Conservation (phyloP, 2,888 invertebrate species). For the Nomada hirtipes region DNA sequence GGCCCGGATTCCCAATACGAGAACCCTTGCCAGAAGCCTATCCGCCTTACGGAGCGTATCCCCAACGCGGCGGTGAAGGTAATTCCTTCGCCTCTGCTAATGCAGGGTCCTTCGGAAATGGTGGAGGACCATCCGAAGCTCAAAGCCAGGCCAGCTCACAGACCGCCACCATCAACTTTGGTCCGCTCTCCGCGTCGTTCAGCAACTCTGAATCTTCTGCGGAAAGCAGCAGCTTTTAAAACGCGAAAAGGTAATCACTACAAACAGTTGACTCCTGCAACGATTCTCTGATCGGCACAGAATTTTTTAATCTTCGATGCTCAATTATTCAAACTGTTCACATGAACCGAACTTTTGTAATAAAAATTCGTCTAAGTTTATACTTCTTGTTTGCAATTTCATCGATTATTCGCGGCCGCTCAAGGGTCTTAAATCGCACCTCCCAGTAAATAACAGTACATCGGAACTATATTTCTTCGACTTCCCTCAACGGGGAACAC, state of each 20-base stretch:
- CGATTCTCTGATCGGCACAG: too few species aligned
- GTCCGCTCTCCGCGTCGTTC: constrained; percentile 77
- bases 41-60: not conserved
- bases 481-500: not conserved
- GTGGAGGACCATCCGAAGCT: not conserved
- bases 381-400: too few species aligned
- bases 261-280: too few species aligned
- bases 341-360: too few species aligned
- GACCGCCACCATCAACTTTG: constrained; percentile 76
- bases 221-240: constrained; percentile 29
- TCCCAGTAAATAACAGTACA: too few species aligned
- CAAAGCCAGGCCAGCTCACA: constrained; percentile 75
- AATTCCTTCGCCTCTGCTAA: constrained; percentile 74
- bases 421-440: too few species aligned
- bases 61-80: constrained; percentile 16
- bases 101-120: constrained; percentile 35
- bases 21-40: not conserved
- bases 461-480: not conserved
- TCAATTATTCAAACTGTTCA: too few species aligned
- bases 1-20: not conserved
- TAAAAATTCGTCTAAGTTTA: too few species aligned
- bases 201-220: constrained; percentile 73
- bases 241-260: constrained; percentile 17
- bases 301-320: too few species aligned
- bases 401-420: too few species aligned